Evolutionary conservation across 2,113 vertebrate species (phyloP).

Genomic region (Cephalopholis sonnerati): DNA sequence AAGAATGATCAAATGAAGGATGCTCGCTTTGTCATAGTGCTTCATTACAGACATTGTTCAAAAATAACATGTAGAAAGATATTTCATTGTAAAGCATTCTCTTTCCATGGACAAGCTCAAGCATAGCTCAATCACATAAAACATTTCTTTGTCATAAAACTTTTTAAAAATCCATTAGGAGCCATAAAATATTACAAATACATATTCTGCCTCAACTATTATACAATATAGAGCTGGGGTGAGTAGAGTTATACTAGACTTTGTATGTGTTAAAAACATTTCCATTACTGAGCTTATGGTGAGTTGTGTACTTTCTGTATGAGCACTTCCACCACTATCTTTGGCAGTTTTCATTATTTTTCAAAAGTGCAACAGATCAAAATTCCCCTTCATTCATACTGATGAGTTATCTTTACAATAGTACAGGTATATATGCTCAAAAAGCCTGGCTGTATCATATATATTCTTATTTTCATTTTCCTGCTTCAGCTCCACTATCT

Average conservation of each 20-base stretch:
- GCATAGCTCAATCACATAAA: constrained; percentile 61
- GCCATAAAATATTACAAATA: constrained; percentile 65
- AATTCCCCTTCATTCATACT: constrained; percentile 24
- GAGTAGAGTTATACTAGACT: constrained; percentile 8
- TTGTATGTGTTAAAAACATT: constrained; percentile 49
- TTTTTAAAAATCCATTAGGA: constrained; percentile 57
- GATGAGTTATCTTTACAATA: constrained; percentile 1
- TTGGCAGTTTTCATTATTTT: constrained; percentile 74
- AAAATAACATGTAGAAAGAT: constrained; percentile 64
- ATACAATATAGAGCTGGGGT: constrained; percentile 55
- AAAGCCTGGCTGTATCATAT: not conserved
- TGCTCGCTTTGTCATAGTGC: constrained; percentile 36
- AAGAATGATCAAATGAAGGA: not conserved
- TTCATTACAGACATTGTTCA: constrained; percentile 54
- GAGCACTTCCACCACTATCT: constrained; percentile 67
- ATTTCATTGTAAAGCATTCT: constrained; percentile 62
- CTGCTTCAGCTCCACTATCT: not conserved
- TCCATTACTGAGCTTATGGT: constrained; percentile 15
- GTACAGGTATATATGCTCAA: not conserved
- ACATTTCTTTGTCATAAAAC: constrained; percentile 61
- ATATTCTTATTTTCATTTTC: not conserved
- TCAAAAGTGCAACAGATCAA: constrained; percentile 64
- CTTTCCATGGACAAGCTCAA: constrained; percentile 49
- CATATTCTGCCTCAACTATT: constrained; percentile 39
- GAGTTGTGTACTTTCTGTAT: constrained; percentile 43